phyloP scores from a whole-genome alignment of 2,797 vertebrate genomes.

The Eurystomus glaucurus region DNA sequence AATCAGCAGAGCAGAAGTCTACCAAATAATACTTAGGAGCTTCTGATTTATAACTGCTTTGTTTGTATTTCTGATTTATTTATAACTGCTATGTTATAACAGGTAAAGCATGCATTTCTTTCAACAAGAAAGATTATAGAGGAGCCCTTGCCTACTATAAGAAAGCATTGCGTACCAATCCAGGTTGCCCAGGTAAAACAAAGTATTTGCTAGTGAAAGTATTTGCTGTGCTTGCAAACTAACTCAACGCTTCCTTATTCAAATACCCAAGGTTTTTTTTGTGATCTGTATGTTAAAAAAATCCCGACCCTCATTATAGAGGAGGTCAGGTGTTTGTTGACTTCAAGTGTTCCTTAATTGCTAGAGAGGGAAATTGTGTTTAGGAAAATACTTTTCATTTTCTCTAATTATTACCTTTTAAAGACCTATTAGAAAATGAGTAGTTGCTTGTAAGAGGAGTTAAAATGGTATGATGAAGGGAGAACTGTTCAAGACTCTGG shows the following conservation, averaged over 20 bases:
- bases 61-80: not conserved
- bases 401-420: not conserved
- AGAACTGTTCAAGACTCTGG: not conserved
- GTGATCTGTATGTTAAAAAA: not conserved
- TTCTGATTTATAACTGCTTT: not conserved
- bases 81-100: conserved; percentile 15
- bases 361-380: not conserved
- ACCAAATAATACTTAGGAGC: not conserved
- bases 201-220: not conserved
- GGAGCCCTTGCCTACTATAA: conserved; percentile 98
- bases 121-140: conserved; percentile 99
- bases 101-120: conserved; percentile 99
- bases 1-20: not conserved
- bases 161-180: conserved; percentile 97
- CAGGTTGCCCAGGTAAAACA: conserved; percentile 94
- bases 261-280: not conserved
- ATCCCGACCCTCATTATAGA: fast-evolving
- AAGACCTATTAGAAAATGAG: not conserved
- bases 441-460: not conserved
- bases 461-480: not conserved
- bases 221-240: not conserved
- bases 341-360: not conserved
- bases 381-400: not conserved
- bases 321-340: not conserved
- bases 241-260: not conserved